Evolutionary conservation across 1,140 invertebrate species (phyloP), one percentile per base, ranked within the genome.

Genomic region (Lepidurus packardi): DNA sequence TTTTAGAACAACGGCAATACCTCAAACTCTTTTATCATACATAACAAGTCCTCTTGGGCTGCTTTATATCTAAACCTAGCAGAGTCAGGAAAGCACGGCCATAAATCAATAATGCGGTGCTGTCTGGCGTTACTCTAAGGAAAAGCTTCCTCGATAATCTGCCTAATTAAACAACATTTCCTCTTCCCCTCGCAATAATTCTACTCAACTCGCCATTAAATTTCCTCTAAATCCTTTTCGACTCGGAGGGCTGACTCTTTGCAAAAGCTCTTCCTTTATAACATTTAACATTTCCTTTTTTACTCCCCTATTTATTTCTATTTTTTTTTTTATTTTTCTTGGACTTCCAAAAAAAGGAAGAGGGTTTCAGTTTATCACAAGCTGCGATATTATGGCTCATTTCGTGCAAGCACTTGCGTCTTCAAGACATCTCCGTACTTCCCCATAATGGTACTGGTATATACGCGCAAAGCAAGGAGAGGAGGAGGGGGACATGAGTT

Each of bases 231-330:
- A 34, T 34, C 34, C 34, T 34, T 2, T 34, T 34, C 1, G 34
- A 34, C 34, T 34, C 34, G 3, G 2, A 34, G 34, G 34, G 34
- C 34, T 34, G 34, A 4, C 3, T 34, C 34, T 2, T 4, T 34
- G 34, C 34, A 34, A 34, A 34, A 34, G 34, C 34, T 34, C 34
- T 34, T 34, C 34, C 34, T 25, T n/a, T n/a, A n/a, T n/a, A n/a
- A n/a, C n/a, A n/a, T n/a, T n/a, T n/a, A n/a, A n/a, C n/a, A n/a
- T 74, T 74, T 74, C 6, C 16, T 74, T 74, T 74, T 74, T 74
- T 74, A 41, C 43, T n/a, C 7, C 43, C 7, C 7, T 74, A 25
- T 74, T 34, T 74, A n/a, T 74, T 43, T 74, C 25, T 74, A 11
- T 76, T 43, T 43, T 4, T 42, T 43, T 42, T 43, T 43, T 45